These are phyloP conservation scores for Enteromius afrohamiltoni DNA, from an alignment of 2,797 vertebrate species.

Conservation along the genomic window DNA sequence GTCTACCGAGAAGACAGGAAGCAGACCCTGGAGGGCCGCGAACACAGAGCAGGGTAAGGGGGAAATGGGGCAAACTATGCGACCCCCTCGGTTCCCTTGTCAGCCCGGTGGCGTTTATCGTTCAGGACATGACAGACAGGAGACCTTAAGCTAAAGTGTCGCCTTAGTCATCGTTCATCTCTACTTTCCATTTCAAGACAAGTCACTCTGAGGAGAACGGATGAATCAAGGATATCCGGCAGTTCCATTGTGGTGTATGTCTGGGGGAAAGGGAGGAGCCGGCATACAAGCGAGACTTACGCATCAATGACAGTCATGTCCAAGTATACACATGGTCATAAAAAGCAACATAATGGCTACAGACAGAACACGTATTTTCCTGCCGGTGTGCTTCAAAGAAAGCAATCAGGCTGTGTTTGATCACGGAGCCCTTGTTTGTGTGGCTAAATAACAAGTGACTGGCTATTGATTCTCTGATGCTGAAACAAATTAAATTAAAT, in stretches of 20 bases:
- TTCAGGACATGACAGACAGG: constrained; percentile 72
- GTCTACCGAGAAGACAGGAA: constrained; percentile 32
- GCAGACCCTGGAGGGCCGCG: neutral
- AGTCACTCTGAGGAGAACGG: constrained; percentile 73
- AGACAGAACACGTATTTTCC: constrained; percentile 42
- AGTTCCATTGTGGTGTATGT: constrained; percentile 66
- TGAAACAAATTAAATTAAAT: constrained; percentile 78
- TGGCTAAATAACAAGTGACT: constrained; percentile 65
- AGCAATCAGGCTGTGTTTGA: constrained; percentile 63
- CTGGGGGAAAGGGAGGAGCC: constrained; percentile 60
- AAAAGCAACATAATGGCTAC: constrained; percentile 48
- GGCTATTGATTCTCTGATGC: constrained; percentile 71
- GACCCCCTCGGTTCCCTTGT: neutral
- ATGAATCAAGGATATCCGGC: constrained; percentile 66
- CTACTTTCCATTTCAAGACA: constrained; percentile 67
- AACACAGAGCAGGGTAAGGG: neutral
- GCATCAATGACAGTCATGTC: constrained; percentile 63
- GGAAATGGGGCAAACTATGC: neutral
- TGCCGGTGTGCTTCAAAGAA: constrained; percentile 50
- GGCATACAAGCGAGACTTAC: constrained; percentile 62
- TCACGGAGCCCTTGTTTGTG: constrained; percentile 60
- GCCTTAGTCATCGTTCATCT: constrained; percentile 71
- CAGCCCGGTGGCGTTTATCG: constrained; percentile 71
- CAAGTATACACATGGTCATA: constrained; percentile 68
- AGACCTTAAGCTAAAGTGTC: constrained; percentile 75